Conservation (phyloP, 2,113 vertebrate species). For the Progne subis region DNA sequence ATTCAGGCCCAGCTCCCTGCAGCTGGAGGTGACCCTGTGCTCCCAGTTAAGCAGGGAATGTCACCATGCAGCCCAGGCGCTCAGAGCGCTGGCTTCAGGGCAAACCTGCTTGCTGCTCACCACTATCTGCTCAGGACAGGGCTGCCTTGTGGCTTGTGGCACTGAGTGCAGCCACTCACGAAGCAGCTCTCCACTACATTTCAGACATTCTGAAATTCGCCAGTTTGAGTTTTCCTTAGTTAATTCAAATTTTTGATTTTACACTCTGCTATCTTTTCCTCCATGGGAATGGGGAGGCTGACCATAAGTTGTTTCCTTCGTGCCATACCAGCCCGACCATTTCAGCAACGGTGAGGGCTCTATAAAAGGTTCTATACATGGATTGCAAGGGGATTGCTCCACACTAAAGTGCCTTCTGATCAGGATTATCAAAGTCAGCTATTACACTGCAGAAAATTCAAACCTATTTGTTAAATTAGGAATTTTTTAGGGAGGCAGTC, state of each 20-base stretch:
- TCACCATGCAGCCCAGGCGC: neutral
- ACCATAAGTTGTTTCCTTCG: neutral
- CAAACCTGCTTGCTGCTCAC: neutral
- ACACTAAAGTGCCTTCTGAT: neutral
- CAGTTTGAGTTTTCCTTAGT: neutral
- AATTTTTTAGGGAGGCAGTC: neutral
- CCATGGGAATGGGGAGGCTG: fast-evolving
- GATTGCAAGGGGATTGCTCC: neutral
- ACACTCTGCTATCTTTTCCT: neutral
- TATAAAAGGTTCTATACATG: neutral
- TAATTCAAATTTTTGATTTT: neutral
- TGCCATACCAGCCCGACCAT: neutral
- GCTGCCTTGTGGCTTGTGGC: neutral
- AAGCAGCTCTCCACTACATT: neutral
- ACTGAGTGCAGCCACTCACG: neutral
- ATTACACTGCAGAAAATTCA: neutral
- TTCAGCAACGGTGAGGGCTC: neutral
- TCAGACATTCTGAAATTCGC: neutral
- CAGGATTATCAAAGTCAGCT: neutral
- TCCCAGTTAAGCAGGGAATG: neutral
- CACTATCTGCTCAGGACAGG: neutral
- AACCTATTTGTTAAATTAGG: neutral
- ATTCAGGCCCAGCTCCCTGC: neutral
- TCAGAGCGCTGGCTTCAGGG: fast-evolving
- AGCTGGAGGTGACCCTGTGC: neutral